These are phyloP conservation scores for Bergia puertoricense DNA, from an alignment of 92 coral and sea anemone species.

Conservation along the genomic window DNA sequence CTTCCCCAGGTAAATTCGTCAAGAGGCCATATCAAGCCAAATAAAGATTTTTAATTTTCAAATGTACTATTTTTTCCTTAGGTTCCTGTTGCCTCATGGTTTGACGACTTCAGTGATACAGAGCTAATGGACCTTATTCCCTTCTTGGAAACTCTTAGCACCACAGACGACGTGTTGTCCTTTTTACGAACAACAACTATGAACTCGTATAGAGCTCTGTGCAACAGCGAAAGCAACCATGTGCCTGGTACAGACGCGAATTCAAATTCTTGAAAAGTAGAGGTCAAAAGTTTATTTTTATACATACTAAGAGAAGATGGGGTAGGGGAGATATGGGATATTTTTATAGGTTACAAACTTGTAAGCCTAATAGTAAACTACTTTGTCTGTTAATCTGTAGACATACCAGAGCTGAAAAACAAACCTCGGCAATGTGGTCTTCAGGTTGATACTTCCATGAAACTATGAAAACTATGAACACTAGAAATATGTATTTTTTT, in stretches of 20 bases:
- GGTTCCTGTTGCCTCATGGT: slow-evolving; percentile 99
- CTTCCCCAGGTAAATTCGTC: no score
- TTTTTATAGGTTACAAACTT: slow-evolving; percentile 23
- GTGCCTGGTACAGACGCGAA: slow-evolving; percentile 36
- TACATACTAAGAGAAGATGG: slow-evolving; percentile 19
- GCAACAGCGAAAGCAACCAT: slow-evolving; percentile 22
- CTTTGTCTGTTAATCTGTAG: slow-evolving; percentile 7
- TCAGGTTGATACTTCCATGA: not conserved
- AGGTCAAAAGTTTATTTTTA: slow-evolving; percentile 24
- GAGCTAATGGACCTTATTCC: slow-evolving; percentile 94
- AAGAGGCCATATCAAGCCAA: no score
- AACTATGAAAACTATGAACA: no score
- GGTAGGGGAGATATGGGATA: slow-evolving; percentile 21
- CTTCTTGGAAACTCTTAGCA: slow-evolving; percentile 83
- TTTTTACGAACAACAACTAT: slow-evolving; percentile 72
- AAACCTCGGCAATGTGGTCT: not conserved
- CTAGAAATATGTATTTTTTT: no score
- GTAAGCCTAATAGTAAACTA: not conserved
- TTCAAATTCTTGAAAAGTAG: slow-evolving; percentile 41
- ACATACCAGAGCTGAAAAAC: not conserved
- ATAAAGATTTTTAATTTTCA: no score
- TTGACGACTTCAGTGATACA: slow-evolving; percentile 89
- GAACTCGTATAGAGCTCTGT: slow-evolving; percentile 62
- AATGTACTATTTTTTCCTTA: not conserved
- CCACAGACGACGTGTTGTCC: slow-evolving; percentile 90